phyloP scores from a whole-genome alignment of 1,140 invertebrate genomes.

The Lordiphosa collinella region DNA sequence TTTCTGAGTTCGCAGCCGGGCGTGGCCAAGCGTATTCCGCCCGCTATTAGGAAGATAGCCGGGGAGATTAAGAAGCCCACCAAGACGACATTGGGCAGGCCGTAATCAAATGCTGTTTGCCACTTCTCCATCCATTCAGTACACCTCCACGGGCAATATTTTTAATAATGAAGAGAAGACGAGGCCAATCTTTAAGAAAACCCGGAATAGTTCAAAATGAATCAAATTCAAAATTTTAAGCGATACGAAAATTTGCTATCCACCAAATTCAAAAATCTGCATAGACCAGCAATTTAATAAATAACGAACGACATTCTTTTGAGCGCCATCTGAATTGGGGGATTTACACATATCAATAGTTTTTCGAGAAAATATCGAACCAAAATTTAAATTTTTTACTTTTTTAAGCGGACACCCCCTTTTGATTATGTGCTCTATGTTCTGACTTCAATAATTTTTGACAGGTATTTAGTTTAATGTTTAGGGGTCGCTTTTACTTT shows the following conservation, averaged over 20 bases:
- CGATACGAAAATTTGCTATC: neutral
- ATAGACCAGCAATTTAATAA: conserved; percentile 36
- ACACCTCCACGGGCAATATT: no score
- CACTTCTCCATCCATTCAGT: conserved; percentile 2
- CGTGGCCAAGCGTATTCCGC: conserved; percentile 61
- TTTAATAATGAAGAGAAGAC: no score
- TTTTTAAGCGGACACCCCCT: no score
- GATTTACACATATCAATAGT: no score
- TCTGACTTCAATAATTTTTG: no score
- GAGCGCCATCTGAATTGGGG: no score
- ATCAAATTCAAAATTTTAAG: conserved; percentile 9
- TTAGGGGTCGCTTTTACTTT: no score
- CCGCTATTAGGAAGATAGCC: conserved; percentile 60
- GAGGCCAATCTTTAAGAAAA: neutral
- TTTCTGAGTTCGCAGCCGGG: conserved; percentile 66
- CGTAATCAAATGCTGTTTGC: neutral
- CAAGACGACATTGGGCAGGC: conserved; percentile 17
- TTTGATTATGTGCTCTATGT: no score
- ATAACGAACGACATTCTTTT: conserved; percentile 28
- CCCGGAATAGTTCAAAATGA: neutral
- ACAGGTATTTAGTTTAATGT: no score
- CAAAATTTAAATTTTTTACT: no score
- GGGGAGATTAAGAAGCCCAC: conserved; percentile 48
- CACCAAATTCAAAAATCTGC: conserved; percentile 18
- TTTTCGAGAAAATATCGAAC: no score